Evolutionary conservation across 2,797 vertebrate genomes (phyloP).

Genomic region (Sarcophilus harrisii): DNA sequence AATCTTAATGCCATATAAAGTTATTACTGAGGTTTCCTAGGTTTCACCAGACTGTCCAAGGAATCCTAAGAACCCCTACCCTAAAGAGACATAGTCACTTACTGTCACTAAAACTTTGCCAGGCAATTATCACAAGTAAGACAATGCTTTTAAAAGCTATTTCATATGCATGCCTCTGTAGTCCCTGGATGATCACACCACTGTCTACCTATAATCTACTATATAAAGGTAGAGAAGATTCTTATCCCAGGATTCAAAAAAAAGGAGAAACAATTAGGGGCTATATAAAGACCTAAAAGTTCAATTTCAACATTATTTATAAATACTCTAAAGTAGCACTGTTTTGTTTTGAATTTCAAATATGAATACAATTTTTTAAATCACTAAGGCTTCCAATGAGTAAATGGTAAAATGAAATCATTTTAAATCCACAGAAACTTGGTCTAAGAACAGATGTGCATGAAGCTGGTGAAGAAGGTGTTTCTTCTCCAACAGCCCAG

Average conservation of each 20-base stretch:
- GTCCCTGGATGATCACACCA: not conserved
- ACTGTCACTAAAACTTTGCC: not conserved
- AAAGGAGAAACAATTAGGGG: not conserved
- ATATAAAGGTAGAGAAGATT: not conserved
- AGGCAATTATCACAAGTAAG: not conserved
- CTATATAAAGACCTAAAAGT: not conserved
- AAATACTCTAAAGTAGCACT: not conserved
- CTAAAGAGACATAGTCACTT: not conserved
- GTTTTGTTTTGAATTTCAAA: not conserved
- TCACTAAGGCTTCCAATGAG: not conserved
- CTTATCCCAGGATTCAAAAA: not conserved
- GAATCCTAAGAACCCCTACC: not conserved
- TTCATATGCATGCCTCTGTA: not conserved
- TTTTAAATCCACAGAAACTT: not conserved
- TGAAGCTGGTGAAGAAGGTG: not conserved
- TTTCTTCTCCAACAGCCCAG: not conserved
- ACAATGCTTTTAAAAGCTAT: not conserved
- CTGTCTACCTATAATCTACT: not conserved
- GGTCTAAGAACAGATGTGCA: not conserved
- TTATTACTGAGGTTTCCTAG: not conserved
- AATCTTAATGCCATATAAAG: not conserved
- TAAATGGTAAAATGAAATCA: not conserved
- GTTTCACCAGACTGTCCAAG: not conserved
- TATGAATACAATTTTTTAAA: not conserved
- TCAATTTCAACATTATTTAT: not conserved